A percentile compares a stretch with the other conserved stretches of the same genome.
These are phyloP conservation scores for Apistogramma diplotaenia DNA, from an alignment of 2,113 vertebrate species.

Conservation along the genomic window DNA sequence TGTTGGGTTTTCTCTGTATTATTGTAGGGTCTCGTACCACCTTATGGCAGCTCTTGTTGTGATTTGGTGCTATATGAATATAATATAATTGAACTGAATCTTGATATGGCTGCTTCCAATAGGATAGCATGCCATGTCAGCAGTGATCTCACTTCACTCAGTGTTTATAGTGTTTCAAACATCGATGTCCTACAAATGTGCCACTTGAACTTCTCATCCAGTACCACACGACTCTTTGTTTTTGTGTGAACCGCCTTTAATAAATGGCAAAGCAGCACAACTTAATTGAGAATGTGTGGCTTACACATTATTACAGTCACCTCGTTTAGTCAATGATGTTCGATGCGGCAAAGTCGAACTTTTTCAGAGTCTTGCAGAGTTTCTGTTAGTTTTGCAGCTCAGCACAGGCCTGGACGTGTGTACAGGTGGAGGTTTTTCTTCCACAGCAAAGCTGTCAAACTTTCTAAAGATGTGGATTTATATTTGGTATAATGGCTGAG, in stretches of 20 bases:
- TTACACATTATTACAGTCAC: background rate
- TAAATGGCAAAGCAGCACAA: background rate
- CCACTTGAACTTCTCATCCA: background rate
- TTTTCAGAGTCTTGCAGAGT: background rate
- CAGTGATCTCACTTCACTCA: background rate
- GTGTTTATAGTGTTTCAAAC: background rate
- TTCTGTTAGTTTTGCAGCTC: background rate
- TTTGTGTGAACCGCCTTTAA: background rate
- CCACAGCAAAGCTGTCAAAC: constrained; percentile 35
- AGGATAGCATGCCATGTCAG: too few relatives aligned
- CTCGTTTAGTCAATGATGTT: background rate
- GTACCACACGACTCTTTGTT: background rate
- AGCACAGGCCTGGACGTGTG: background rate
- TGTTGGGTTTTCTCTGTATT: too few relatives aligned
- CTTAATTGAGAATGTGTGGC: background rate
- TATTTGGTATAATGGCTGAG: constrained; percentile 45
- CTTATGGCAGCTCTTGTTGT: too few relatives aligned
- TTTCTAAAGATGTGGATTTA: constrained; percentile 21
- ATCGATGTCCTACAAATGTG: too few relatives aligned
- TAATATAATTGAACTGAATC: too few relatives aligned
- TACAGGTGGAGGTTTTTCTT: background rate
- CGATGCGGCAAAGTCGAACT: background rate
- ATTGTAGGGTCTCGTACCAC: too few relatives aligned
- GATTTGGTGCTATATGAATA: too few relatives aligned
- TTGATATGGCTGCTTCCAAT: too few relatives aligned